Evolutionary conservation across 2,113 vertebrate genomes (phyloP).

Genomic region (Hipposideros armiger): DNA sequence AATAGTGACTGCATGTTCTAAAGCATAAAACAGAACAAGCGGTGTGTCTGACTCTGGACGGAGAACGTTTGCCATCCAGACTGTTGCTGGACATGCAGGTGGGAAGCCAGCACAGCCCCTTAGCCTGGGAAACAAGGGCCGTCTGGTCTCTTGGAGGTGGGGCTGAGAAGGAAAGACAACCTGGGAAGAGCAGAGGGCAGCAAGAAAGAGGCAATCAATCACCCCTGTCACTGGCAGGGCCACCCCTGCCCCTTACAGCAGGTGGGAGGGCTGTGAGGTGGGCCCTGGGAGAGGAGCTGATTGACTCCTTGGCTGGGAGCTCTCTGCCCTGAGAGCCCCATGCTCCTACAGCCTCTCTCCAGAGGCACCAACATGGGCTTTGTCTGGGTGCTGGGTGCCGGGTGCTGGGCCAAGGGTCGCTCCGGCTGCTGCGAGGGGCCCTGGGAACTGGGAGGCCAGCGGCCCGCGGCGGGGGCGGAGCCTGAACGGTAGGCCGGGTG

Average conservation of each 20-base stretch:
- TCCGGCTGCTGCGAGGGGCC: accelerated
- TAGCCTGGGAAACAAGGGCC: neutral
- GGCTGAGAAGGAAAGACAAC: neutral
- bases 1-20: neutral
- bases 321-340: neutral
- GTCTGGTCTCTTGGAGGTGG: neutral
- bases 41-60: neutral
- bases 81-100: neutral
- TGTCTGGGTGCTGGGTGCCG: neutral
- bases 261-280: neutral
- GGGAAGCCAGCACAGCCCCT: neutral
- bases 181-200: neutral
- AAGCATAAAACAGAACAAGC: neutral
- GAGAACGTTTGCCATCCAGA: neutral
- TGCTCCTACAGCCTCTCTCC: neutral
- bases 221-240: neutral
- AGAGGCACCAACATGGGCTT: accelerated
- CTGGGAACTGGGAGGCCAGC: neutral
- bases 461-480: neutral
- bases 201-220: neutral
- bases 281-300: neutral
- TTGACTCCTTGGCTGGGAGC: neutral
- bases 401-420: neutral
- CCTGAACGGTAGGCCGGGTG: neutral
- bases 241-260: too few relatives aligned